Evolutionary conservation across 1,140 invertebrate species (phyloP), one percentile per base, ranked within the genome.

Genomic region (Oppia nitens): DNA sequence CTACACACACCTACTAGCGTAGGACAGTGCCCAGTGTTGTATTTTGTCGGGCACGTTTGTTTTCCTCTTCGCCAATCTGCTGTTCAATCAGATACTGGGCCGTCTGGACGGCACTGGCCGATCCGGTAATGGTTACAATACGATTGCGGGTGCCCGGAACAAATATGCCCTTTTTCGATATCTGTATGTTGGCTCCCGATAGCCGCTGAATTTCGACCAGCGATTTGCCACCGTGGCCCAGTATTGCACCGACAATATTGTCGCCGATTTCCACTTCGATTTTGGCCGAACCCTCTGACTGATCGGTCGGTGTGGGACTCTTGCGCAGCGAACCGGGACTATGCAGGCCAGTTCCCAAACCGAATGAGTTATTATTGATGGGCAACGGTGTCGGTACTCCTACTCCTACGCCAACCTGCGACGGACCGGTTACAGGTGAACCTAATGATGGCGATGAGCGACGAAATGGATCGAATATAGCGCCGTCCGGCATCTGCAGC

Each of bases 101-200:
- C 73, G 82, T 85, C 70, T 77, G 78, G 72, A 95, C 90, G 72
- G 86, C 84, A 75, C 80, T 82, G 64, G 82, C 80, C 67, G 81
- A 81, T 73, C 91, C 92, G 68, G 83, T 84, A 73, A 95, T 93
- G 72, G 90, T 91, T 62, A 97, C 93, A 74, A 95, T 90, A 68
- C 93, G 83, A 78, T 95, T 94, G 71, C 89, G 85, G 61, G 90
- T 94, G 71, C 91, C 89, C 64, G 91, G 90, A 67, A 87, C 87
- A 77, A 90, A 95, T 68, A 87, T 87, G 69, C 91, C 92, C 77
- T 96, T 95, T 79, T 97, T 97, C 65, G 90, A 94, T 73, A 97
- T 95, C 78, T 96, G 91, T 74, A 97, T 91, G 76, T 87, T 93
- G 70, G 91, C 90, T 71, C 90, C 89, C 71, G 87, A 93, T 72